Percentiles rank a stretch among this genome's conserved stretches.
phyloP scores from a whole-genome alignment of 2,797 vertebrate genomes.

The Lithobates pipiens region DNA sequence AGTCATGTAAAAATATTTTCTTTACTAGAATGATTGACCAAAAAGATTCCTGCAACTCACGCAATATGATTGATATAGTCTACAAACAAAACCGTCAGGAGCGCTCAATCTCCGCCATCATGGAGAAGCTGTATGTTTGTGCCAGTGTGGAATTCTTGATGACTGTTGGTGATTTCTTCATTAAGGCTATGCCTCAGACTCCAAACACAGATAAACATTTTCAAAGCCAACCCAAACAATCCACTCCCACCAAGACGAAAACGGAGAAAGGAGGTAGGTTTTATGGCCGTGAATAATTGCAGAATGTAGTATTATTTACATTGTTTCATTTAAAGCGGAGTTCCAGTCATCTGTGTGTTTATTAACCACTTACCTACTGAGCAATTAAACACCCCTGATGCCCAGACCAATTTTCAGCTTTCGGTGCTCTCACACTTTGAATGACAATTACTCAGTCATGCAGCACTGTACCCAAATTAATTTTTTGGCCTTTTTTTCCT shows the following conservation, averaged over 20 bases:
- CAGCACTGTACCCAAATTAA: too few relatives aligned
- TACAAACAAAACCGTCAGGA: slow-evolving; percentile 79
- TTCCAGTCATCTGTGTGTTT: too few relatives aligned
- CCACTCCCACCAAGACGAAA: slow-evolving; percentile 70
- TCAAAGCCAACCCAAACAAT: slow-evolving; percentile 78
- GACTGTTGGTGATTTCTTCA: slow-evolving; percentile 92
- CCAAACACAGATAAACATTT: slow-evolving; percentile 71
- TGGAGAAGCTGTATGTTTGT: slow-evolving; percentile 92
- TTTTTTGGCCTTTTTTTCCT: too few relatives aligned
- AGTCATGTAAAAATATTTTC: slow-evolving; percentile 1
- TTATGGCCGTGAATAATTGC: background rate
- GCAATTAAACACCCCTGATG: too few relatives aligned
- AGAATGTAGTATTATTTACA: too few relatives aligned
- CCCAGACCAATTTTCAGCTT: too few relatives aligned
- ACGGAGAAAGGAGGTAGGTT: slow-evolving; percentile 68
- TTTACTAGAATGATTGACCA: slow-evolving; percentile 89
- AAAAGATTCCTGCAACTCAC: slow-evolving; percentile 75
- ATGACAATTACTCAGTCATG: too few relatives aligned
- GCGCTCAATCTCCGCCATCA: slow-evolving; percentile 79
- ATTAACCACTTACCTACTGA: too few relatives aligned
- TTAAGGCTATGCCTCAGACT: slow-evolving; percentile 85
- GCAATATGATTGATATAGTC: slow-evolving; percentile 86
- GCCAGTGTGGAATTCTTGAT: slow-evolving; percentile 95
- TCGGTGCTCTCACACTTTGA: too few relatives aligned
- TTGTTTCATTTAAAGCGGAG: too few relatives aligned